Conservation (phyloP, 2,113 vertebrate species). For the Clupea harengus region DNA sequence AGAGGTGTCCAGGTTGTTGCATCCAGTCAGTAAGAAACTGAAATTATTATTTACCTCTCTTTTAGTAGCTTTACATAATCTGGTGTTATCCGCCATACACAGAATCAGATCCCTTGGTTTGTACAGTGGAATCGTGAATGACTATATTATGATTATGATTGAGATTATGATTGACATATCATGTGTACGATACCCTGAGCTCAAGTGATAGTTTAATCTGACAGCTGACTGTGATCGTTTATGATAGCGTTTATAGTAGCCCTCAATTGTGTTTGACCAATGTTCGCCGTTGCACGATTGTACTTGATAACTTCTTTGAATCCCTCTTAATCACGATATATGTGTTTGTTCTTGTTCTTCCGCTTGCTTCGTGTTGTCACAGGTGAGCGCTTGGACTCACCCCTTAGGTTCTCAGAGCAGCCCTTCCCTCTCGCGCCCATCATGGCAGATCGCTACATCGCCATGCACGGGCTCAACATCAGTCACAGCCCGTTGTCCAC, state of each 20-base stretch:
- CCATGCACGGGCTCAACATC: conserved; percentile 71
- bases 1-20: not conserved
- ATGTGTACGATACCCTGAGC: no score
- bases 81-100: not conserved
- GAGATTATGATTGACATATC: not conserved
- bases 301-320: no score
- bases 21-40: not conserved
- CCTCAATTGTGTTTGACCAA: no score
- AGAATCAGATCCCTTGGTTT: not conserved
- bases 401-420: not conserved
- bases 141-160: not conserved
- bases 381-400: not conserved
- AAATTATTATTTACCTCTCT: not conserved
- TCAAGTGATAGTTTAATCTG: not conserved
- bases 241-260: not conserved
- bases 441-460: conserved; percentile 66
- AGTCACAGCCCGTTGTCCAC: conserved; percentile 66
- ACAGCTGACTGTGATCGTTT: not conserved
- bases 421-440: conserved; percentile 5
- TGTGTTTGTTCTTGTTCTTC: not conserved
- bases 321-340: no score
- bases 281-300: no score
- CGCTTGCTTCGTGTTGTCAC: not conserved
- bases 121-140: not conserved
- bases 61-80: not conserved